A percentile compares a stretch with the other conserved stretches of the same genome.
These are phyloP conservation scores for Yponomeuta malinellus DNA, from an alignment of 2,888 invertebrate species.

Conservation along the genomic window DNA sequence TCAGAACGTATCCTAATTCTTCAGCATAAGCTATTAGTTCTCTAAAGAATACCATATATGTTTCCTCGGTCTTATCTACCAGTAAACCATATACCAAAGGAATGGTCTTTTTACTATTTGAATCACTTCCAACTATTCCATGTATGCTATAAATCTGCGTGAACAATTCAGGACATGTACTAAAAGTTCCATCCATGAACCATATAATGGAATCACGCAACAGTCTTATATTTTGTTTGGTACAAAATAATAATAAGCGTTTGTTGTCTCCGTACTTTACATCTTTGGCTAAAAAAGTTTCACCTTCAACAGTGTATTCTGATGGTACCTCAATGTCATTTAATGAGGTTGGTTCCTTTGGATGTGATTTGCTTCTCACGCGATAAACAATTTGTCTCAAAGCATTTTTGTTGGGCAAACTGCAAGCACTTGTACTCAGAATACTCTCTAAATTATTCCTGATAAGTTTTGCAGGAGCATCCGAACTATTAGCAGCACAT, in stretches of 20 bases:
- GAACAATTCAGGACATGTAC: conserved; percentile 16
- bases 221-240: conserved; percentile 8
- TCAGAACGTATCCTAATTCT: neutral
- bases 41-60: no score
- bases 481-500: conserved; percentile 7
- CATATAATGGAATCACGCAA: conserved; percentile 17
- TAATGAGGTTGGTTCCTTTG: conserved; percentile 16
- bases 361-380: conserved; percentile 12
- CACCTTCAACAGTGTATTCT: conserved; percentile 17
- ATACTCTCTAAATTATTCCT: conserved; percentile 14
- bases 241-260: no score
- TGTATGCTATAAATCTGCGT: conserved; percentile 5
- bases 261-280: no score
- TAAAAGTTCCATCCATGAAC: conserved; percentile 18
- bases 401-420: conserved; percentile 16
- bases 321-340: conserved; percentile 17
- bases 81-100: neutral
- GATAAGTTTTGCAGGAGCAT: conserved; percentile 13
- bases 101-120: neutral
- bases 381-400: conserved; percentile 14
- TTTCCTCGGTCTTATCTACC: neutral
- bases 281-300: neutral
- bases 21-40: neutral
- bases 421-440: conserved; percentile 15
- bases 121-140: neutral